Evolutionary conservation across 2,888 invertebrate genomes (phyloP), one percentile per base, ranked within the genome.

Genomic region (Macrophya annulata): DNA sequence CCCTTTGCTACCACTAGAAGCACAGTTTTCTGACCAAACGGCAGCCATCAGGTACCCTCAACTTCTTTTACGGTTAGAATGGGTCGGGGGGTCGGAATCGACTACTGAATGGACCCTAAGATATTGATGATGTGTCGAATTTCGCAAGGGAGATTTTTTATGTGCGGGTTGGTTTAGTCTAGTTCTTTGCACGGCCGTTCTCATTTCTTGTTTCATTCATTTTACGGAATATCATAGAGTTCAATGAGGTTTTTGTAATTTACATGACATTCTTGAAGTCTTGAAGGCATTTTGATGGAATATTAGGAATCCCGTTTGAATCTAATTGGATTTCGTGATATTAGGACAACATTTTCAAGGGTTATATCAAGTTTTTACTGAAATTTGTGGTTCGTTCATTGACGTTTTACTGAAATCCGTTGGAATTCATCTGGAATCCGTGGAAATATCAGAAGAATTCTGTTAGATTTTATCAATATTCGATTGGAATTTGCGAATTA

Each of bases 1-100:
- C 91, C 87, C 77, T 51, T 17, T 25, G 25, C 8, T 77, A 37
- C 25, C 48, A 6, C 25, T 77, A 31, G 31, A 37, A 55, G 31
- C 8, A 31, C 55, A 31, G 43, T 55, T 77, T 51, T 51, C 55
- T 37, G 55, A 51, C 51, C 55, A 51, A 55, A 77, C 74, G 45
- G 8, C 68, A 68, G 37, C 68, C 37, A 31, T 31, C 37, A 68
- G 68, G 68, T 68, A 68, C 68, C 68, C 68, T 68, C 68, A 1
- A 37, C 68, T 68, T 68, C 31, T 68, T 68, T 68, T 37, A 37
- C 15, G 68, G 37, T 37, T 37, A 10, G 15, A 62, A 68, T 37
- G 68, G 68, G 17, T 5, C 31, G 37, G 15, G 68, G 17, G 37
- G 68, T 68, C 25, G 37, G 31, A 68, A 68, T 37, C 15, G 68